These are phyloP conservation scores for Andrena praecox DNA, from an alignment of 2,888 invertebrate species.

Conservation along the genomic window DNA sequence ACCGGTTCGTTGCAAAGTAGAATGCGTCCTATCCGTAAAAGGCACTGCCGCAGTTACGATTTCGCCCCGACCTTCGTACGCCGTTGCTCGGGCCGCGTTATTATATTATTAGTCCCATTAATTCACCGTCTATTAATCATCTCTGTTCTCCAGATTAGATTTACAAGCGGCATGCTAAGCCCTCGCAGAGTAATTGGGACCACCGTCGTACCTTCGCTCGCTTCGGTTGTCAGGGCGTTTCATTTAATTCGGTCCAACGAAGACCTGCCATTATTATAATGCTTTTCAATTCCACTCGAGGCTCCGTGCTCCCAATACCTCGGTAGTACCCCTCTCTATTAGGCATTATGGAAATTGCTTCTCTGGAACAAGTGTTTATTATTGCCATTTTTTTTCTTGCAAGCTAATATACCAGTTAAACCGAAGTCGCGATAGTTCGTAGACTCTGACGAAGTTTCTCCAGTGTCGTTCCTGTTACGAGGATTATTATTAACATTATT, in stretches of 20 bases:
- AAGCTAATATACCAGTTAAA: too few relatives aligned
- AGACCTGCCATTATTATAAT: conserved; percentile 4
- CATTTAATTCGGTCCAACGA: conserved; percentile 6
- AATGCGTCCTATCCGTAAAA: conserved; percentile 31
- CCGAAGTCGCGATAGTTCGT: background rate
- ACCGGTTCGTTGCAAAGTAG: conserved; percentile 26
- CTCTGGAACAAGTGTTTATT: background rate
- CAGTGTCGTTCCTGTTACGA: background rate
- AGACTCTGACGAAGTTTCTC: background rate
- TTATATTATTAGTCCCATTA: background rate
- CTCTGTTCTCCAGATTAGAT: conserved; percentile 9
- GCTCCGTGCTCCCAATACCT: background rate
- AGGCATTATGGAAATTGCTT: conserved; percentile 35
- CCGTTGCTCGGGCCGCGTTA: background rate
- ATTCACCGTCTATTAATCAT: conserved; percentile 14
- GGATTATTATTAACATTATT: background rate
- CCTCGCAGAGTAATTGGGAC: background rate
- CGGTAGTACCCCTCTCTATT: background rate
- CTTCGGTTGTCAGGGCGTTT: background rate
- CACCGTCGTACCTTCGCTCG: background rate
- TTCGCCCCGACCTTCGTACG: background rate
- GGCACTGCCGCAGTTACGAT: background rate
- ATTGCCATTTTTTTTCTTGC: background rate
- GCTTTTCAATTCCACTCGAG: conserved; percentile 8
- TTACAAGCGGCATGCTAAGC: background rate